Conservation (phyloP, 2,797 vertebrate species). For the Enoplosus armatus region DNA sequence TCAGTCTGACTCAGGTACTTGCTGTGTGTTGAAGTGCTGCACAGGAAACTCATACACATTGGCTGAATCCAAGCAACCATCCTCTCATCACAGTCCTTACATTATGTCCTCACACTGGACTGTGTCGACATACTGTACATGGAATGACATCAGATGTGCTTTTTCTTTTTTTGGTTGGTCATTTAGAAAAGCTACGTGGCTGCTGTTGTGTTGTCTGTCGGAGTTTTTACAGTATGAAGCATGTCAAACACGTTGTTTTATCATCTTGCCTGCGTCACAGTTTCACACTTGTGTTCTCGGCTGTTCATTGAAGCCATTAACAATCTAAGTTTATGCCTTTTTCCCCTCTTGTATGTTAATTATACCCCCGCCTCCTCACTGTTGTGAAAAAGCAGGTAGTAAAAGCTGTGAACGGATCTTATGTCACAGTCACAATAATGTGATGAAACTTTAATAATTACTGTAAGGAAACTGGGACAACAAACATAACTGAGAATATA, state of each 20-base stretch:
- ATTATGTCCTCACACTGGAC: slow-evolving; percentile 33
- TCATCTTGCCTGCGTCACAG: slow-evolving; percentile 58
- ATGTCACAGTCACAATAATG: slow-evolving; percentile 6
- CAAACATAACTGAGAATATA: background rate
- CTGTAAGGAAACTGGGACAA: slow-evolving; percentile 13
- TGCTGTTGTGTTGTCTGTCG: slow-evolving; percentile 68
- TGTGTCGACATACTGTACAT: slow-evolving; percentile 49
- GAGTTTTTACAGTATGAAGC: slow-evolving; percentile 61
- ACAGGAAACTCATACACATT: slow-evolving; percentile 66
- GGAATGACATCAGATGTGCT: slow-evolving; percentile 64
- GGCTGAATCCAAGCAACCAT: slow-evolving; percentile 62
- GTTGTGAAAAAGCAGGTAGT: slow-evolving; percentile 13
- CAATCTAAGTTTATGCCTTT: slow-evolving; percentile 20
- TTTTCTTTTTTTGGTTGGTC: slow-evolving; percentile 46
- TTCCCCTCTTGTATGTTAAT: slow-evolving; percentile 36
- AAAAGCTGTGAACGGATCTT: slow-evolving; percentile 15
- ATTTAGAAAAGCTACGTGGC: slow-evolving; percentile 57
- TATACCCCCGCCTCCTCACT: background rate
- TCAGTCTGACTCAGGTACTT: slow-evolving; percentile 87
- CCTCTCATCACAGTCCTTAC: slow-evolving; percentile 50
- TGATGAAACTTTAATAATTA: slow-evolving; percentile 19
- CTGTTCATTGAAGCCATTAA: slow-evolving; percentile 35
- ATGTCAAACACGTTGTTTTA: slow-evolving; percentile 61
- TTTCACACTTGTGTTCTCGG: slow-evolving; percentile 30
- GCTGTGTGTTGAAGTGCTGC: slow-evolving; percentile 62